Evolutionary conservation across 2,113 vertebrate genomes (phyloP).

Genomic region (Diphyllodes magnificus): DNA sequence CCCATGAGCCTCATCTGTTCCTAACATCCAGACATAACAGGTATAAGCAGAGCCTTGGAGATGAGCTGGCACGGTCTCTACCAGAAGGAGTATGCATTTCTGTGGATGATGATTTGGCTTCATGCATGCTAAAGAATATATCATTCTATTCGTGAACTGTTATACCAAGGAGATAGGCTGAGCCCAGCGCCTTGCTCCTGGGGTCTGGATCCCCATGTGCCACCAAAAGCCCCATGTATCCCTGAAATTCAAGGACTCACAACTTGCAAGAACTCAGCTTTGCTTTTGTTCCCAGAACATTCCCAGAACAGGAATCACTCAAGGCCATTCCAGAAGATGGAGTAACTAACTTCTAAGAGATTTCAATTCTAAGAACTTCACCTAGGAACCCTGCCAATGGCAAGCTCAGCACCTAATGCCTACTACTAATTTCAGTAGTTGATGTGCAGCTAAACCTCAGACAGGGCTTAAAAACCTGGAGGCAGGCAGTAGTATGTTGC

Average conservation of each 20-base stretch:
- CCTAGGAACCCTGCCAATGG: not conserved
- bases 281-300: not conserved
- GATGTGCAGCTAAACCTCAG: not conserved
- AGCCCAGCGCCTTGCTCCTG: not conserved
- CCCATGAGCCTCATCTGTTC: not conserved
- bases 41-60: not conserved
- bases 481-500: not conserved
- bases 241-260: not conserved
- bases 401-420: not conserved
- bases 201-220: not conserved
- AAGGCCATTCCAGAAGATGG: not conserved
- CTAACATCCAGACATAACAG: conserved; percentile 25
- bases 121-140: not conserved
- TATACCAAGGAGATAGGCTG: not conserved
- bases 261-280: not conserved
- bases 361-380: not conserved
- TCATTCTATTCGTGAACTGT: not conserved
- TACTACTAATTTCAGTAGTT: not conserved
- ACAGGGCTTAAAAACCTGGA: not conserved
- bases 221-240: not conserved
- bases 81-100: conserved; percentile 33
- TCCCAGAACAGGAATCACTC: not conserved
- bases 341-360: not conserved
- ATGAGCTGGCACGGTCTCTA: not conserved
- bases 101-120: not conserved